Percentiles rank a stretch among this genome's conserved stretches.
These are phyloP conservation scores for Lomographa bimaculata DNA, from an alignment of 2,888 invertebrate species.

Conservation along the genomic window DNA sequence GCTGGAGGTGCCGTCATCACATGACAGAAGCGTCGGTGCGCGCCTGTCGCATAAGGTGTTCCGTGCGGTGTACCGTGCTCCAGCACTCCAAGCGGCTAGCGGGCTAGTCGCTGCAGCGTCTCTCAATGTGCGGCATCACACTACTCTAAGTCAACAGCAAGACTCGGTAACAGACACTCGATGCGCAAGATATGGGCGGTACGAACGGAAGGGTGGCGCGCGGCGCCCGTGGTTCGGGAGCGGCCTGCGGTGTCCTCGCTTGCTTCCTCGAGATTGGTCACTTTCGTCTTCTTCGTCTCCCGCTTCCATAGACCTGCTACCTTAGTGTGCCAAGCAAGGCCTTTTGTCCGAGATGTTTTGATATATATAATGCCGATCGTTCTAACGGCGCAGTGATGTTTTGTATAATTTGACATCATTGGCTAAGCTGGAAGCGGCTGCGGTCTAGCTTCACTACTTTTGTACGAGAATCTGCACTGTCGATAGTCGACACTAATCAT, in stretches of 20 bases:
- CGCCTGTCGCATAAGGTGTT: constrained; percentile 80
- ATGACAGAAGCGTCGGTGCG: constrained; percentile 70
- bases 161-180: constrained; percentile 74
- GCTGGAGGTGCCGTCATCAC: constrained; percentile 59
- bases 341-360: constrained; percentile 26
- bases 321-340: constrained; percentile 4
- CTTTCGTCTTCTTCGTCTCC: constrained; percentile 16
- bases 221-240: constrained; percentile 26
- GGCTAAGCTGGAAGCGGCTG: constrained; percentile 72
- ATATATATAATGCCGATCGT: constrained; percentile 41
- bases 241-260: constrained; percentile 39
- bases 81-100: constrained; percentile 74
- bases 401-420: constrained; percentile 42
- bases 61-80: constrained; percentile 69
- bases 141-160: constrained; percentile 80
- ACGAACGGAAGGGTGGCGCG: constrained; percentile 62
- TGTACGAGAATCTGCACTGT: constrained; percentile 43
- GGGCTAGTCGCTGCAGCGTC: constrained; percentile 67
- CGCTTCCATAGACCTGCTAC: constrained; percentile 11
- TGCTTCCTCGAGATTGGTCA: constrained; percentile 30
- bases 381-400: constrained; percentile 42
- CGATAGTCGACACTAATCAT: constrained; percentile 54
- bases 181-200: constrained; percentile 72
- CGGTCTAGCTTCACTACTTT: constrained; percentile 66
- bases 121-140: constrained; percentile 74